Percentiles rank a stretch among this genome's conserved stretches.
These are phyloP conservation scores for Tetramorium parvispinum DNA, from an alignment of 1,140 invertebrate species.

Conservation along the genomic window DNA sequence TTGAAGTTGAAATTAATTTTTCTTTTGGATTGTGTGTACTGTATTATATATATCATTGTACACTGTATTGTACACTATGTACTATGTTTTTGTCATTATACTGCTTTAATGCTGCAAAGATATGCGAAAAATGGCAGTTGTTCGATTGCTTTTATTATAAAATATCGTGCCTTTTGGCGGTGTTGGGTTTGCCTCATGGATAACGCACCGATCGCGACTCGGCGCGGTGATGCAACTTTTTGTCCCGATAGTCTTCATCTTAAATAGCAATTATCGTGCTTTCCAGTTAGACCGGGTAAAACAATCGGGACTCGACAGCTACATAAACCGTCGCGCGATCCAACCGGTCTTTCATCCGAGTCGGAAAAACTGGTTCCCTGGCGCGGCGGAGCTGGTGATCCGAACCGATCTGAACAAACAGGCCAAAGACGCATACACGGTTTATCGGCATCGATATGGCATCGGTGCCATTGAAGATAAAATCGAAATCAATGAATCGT, in stretches of 20 bases:
- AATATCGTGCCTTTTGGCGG: neutral
- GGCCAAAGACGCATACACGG: conserved; percentile 53
- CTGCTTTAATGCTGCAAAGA: neutral
- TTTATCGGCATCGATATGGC: conserved; percentile 61
- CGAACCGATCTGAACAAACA: conserved; percentile 64
- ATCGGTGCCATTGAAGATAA: conserved; percentile 50
- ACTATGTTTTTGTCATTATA: neutral
- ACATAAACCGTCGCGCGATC: conserved; percentile 62
- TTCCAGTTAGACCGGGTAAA: conserved; percentile 71
- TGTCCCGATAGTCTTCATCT: conserved; percentile 57
- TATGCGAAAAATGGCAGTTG: neutral
- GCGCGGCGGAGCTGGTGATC: conserved; percentile 34
- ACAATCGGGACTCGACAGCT: conserved; percentile 64
- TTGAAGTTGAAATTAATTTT: neutral
- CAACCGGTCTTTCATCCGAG: conserved; percentile 70
- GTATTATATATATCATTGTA: neutral
- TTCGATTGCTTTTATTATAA: neutral
- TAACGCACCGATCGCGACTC: conserved; percentile 31
- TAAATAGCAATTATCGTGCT: conserved; percentile 73
- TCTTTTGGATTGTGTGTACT: neutral
- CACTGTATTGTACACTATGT: neutral
- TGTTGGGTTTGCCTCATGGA: conserved; percentile 29
- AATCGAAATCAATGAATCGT: conserved; percentile 52
- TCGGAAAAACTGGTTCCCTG: conserved; percentile 72
- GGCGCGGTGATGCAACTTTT: conserved; percentile 63